phyloP scores from a whole-genome alignment of 2,113 vertebrate genomes.

The Barnardius zonarius region DNA sequence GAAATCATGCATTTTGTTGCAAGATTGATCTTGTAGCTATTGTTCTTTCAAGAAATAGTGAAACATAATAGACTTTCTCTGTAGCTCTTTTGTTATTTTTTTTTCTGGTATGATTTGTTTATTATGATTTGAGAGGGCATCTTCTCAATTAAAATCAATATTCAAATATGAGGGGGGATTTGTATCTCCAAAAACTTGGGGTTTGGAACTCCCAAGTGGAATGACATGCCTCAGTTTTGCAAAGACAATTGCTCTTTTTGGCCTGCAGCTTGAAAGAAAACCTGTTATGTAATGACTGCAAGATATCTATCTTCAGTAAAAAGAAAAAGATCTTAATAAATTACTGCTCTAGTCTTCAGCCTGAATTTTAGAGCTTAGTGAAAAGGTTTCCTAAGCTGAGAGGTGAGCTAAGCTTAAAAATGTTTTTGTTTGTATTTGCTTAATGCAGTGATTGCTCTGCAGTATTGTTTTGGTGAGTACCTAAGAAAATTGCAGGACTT shows the following conservation, averaged over 20 bases:
- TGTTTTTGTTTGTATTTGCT: not conserved
- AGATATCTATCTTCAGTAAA: not conserved
- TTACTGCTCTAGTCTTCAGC: not conserved
- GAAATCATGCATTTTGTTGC: fast-evolving
- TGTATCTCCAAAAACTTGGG: not conserved
- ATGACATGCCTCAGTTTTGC: not conserved
- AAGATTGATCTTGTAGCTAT: not conserved
- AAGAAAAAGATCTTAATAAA: not conserved
- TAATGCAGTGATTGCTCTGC: not conserved
- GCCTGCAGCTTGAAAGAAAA: not conserved
- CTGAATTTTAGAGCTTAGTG: not conserved
- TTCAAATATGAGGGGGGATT: not conserved
- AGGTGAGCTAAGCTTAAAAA: not conserved
- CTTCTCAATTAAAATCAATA: not conserved
- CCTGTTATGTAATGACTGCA: not conserved
- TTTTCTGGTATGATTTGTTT: not conserved
- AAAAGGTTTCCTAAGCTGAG: not conserved
- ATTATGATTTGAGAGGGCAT: not conserved
- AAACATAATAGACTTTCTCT: fast-evolving
- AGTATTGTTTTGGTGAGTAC: not conserved
- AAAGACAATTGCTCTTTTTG: not conserved
- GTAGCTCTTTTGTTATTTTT: not conserved
- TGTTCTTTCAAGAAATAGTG: not conserved
- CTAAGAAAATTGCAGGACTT: slow-evolving; percentile 19
- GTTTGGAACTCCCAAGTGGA: not conserved